A percentile compares a stretch with the other conserved stretches of the same genome.
phyloP scores from a whole-genome alignment of 2,797 vertebrate genomes.

The Sphenopsis melanotis region DNA sequence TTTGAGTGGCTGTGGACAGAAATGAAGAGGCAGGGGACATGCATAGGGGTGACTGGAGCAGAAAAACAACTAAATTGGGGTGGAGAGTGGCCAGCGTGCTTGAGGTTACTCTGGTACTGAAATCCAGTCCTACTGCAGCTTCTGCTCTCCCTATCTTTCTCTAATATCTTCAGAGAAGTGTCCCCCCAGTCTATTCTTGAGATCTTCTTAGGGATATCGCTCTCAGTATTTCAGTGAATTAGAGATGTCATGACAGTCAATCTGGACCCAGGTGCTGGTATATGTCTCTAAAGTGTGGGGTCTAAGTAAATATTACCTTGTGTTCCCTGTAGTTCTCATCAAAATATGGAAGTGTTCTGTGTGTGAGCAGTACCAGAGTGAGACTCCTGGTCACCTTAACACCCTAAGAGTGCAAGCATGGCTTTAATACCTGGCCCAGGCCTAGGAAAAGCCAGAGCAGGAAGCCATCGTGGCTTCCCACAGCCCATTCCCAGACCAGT shows the following conservation, averaged over 20 bases:
- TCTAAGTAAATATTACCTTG: neutral
- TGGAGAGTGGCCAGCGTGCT: neutral
- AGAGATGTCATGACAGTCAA: neutral
- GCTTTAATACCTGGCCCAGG: neutral
- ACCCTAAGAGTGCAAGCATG: neutral
- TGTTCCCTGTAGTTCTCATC: neutral
- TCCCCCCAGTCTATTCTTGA: neutral
- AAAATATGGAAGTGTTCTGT: fast-evolving
- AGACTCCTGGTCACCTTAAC: neutral
- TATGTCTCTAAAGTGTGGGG: neutral
- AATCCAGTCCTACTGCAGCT: neutral
- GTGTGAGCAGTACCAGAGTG: neutral
- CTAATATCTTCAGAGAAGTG: neutral
- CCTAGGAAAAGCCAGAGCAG: neutral
- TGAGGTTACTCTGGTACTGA: neutral
- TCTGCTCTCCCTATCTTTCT: neutral
- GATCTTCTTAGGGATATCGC: neutral
- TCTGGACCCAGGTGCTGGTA: neutral
- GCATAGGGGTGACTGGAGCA: neutral
- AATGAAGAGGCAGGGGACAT: neutral
- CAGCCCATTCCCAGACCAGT: neutral
- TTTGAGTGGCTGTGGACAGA: neutral
- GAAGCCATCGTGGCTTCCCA: neutral
- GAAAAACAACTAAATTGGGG: neutral
- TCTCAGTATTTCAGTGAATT: neutral